These are phyloP conservation scores for Netelia melanura DNA, from an alignment of 2,888 invertebrate species.

Conservation along the genomic window DNA sequence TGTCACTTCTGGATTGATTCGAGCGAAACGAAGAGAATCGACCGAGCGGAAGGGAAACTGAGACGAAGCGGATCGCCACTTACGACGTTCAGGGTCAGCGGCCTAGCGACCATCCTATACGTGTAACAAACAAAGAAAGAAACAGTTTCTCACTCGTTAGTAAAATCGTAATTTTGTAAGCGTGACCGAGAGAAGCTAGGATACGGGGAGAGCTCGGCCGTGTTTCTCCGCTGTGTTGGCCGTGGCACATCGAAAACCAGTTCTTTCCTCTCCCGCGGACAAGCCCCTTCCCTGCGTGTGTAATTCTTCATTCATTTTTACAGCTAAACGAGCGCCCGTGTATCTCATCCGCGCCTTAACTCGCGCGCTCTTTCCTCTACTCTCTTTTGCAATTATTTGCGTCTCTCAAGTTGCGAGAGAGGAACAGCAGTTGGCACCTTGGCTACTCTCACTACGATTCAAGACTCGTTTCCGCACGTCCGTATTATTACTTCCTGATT, in stretches of 20 bases:
- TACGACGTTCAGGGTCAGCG: constrained; percentile 56
- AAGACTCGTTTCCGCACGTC: constrained; percentile 74
- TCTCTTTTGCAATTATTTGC: constrained; percentile 52
- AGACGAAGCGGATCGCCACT: constrained; percentile 30
- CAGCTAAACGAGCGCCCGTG: constrained; percentile 59
- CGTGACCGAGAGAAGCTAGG: constrained; percentile 40
- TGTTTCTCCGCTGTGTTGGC: constrained; percentile 68
- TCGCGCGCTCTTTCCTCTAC: constrained; percentile 8
- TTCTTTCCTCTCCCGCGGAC: constrained; percentile 69
- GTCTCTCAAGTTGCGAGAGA: constrained; percentile 26
- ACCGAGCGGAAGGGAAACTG: constrained; percentile 51
- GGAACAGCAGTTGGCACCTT: not conserved
- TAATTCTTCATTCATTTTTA: constrained; percentile 74
- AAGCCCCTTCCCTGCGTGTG: constrained; percentile 69
- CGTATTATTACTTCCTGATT: constrained; percentile 57
- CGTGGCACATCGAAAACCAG: constrained; percentile 75
- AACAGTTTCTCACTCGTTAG: constrained; percentile 46
- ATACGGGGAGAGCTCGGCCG: constrained; percentile 62
- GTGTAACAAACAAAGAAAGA: not conserved
- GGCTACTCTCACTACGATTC: constrained; percentile 71
- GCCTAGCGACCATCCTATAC: constrained; percentile 34
- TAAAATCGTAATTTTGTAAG: constrained; percentile 61
- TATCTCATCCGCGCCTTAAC: constrained; percentile 15
- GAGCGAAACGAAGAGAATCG: constrained; percentile 29
- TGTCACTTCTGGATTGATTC: constrained; percentile 38